phyloP scores from a whole-genome alignment of 2,113 vertebrate genomes.

The Vulpes ferrilata region DNA sequence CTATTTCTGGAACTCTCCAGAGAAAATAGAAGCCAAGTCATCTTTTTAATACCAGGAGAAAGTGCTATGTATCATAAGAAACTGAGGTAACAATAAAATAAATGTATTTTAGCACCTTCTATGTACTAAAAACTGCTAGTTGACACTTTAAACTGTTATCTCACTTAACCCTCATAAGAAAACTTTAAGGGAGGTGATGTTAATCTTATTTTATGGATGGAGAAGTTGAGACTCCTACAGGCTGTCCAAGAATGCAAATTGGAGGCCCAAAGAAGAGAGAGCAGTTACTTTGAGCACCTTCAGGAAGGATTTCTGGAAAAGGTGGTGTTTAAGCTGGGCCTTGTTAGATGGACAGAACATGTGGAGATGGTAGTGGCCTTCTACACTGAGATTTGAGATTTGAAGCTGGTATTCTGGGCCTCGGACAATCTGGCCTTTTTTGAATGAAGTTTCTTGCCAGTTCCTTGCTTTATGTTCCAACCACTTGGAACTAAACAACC shows the following conservation, averaged over 20 bases:
- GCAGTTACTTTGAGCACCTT: not conserved
- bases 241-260: not conserved
- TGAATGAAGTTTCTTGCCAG: not conserved
- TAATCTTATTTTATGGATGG: not conserved
- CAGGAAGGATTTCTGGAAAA: not conserved
- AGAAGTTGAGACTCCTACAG: conserved; percentile 41
- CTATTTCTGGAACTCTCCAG: conserved; percentile 3
- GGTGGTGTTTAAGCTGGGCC: not conserved
- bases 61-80: conserved; percentile 28
- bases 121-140: conserved; percentile 1
- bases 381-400: not conserved
- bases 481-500: not conserved
- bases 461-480: not conserved
- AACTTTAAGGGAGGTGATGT: not conserved
- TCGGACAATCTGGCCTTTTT: not conserved
- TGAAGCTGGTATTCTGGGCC: not conserved
- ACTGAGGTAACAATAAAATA: not conserved
- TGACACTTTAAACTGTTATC: conserved; percentile 30
- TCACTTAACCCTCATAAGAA: conserved; percentile 17
- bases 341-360: not conserved
- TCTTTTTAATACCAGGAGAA: conserved; percentile 39
- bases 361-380: not conserved
- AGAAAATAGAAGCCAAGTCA: conserved; percentile 45
- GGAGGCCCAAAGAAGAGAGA: not conserved
- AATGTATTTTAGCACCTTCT: not conserved